phyloP scores from a whole-genome alignment of 2,888 invertebrate species.

The Drosophila algonquin region DNA sequence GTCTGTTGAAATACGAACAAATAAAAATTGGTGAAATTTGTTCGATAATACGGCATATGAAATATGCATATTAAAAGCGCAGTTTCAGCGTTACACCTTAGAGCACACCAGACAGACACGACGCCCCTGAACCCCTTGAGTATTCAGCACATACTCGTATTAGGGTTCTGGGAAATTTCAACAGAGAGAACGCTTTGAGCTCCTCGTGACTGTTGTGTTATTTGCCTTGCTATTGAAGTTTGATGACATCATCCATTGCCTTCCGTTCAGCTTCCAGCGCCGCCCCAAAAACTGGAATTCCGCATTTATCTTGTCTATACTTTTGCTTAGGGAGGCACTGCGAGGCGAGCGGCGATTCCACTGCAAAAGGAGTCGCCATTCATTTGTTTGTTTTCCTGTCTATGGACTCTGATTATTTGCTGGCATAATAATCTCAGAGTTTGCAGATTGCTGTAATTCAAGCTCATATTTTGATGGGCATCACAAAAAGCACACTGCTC shows the following conservation, averaged over 20 bases:
- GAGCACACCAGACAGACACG: background rate
- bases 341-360: background rate
- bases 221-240: conserved; percentile 16
- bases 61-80: conserved; percentile 12
- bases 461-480: background rate
- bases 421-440: background rate
- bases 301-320: background rate
- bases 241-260: conserved; percentile 56
- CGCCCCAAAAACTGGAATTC: conserved; percentile 6
- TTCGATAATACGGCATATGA: background rate
- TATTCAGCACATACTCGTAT: background rate
- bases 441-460: background rate
- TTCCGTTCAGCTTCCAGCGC: conserved; percentile 59
- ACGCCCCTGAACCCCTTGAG: background rate
- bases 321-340: background rate
- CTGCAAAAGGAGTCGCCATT: background rate
- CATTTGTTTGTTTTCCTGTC: background rate
- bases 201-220: conserved; percentile 12
- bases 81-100: background rate
- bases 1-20: conserved; percentile 25
- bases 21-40: conserved; percentile 10
- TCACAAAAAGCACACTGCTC: background rate
- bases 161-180: conserved; percentile 5
- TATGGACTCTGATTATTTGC: background rate
- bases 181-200: conserved; percentile 17